A percentile compares a stretch with the other conserved stretches of the same genome.
phyloP scores from a whole-genome alignment of 2,797 vertebrate genomes.

The Lagocephalus sceleratus region DNA sequence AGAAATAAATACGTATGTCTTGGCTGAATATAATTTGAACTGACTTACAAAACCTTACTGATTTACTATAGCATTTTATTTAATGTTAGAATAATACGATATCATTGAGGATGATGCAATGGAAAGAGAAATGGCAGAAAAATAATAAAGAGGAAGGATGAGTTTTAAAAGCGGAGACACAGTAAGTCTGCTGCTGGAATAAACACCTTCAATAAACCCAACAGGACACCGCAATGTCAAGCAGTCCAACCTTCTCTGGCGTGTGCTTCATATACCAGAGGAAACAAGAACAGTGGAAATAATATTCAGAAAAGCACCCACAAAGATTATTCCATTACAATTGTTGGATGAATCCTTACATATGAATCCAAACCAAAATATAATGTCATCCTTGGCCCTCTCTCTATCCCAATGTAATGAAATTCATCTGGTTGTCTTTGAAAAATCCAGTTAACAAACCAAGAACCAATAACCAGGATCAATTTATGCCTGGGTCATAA shows the following conservation, averaged over 20 bases:
- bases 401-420: too few relatives aligned
- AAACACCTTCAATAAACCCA: neutral
- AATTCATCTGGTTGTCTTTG: too few relatives aligned
- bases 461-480: too few relatives aligned
- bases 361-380: too few relatives aligned
- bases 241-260: neutral
- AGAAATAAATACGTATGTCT: too few relatives aligned
- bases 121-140: neutral
- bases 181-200: slow-evolving; percentile 20
- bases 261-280: neutral
- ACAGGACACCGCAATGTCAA: neutral
- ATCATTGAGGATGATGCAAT: neutral
- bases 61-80: neutral
- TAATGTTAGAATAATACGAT: slow-evolving; percentile 7
- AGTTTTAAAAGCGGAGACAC: neutral
- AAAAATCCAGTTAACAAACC: too few relatives aligned
- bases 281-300: neutral
- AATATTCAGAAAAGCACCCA: neutral
- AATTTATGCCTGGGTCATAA: too few relatives aligned
- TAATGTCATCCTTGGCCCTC: too few relatives aligned
- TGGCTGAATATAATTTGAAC: too few relatives aligned
- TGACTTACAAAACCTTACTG: too few relatives aligned
- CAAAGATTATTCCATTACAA: too few relatives aligned
- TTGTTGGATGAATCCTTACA: too few relatives aligned
- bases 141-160: neutral